Evolutionary conservation across 2,797 vertebrate species (phyloP), one percentile per base, ranked within the genome.

Genomic region (Sciurus carolinensis): DNA sequence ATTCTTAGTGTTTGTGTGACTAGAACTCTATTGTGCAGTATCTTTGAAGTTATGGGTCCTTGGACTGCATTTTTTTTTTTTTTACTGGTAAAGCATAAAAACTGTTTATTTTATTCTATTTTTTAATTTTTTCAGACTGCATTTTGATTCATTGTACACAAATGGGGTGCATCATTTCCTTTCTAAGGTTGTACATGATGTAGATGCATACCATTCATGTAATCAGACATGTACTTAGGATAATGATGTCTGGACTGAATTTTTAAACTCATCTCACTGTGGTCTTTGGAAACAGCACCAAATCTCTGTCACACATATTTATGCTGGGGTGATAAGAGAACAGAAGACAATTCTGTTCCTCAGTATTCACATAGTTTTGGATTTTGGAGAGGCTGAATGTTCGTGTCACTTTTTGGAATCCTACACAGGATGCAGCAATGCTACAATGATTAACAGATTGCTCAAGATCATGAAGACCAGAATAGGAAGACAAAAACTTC

Each of bases 1-100:
- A 84, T 92, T 97, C 72, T 88, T 91, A 83, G 86, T 87, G 85
- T 92, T 82, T 69, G 26, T 64, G 54, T 86, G 75, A 94, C 73
- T 64, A 52, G 82, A 69, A 66, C 10, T 79, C 66, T 39, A 39
- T 72, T 90, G 76, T 90, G 90, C 24, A 66, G 86, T 95, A 92
- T 91, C 87, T 97, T 95, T 97, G 94, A 97, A 93, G 67, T 79
- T 7, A 81, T 52, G 17, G 42, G 62, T 96, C 72, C 67, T 87
- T 89, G 91, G 67, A 66, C 73, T 83, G 80, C 96, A 50, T 90
- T 83, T 94, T 77, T 69, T 39, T 69, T 39, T 39, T 39, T 39
- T 39, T 3, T 39, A 5, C 39, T 39, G 39, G 39, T 39, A 39
- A 39, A 39, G 39, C 39, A 39, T 39, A 39, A 5, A 39, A 39